Evolutionary conservation across 2,113 vertebrate species (phyloP).

Genomic region (Kobus ellipsiprymnus): DNA sequence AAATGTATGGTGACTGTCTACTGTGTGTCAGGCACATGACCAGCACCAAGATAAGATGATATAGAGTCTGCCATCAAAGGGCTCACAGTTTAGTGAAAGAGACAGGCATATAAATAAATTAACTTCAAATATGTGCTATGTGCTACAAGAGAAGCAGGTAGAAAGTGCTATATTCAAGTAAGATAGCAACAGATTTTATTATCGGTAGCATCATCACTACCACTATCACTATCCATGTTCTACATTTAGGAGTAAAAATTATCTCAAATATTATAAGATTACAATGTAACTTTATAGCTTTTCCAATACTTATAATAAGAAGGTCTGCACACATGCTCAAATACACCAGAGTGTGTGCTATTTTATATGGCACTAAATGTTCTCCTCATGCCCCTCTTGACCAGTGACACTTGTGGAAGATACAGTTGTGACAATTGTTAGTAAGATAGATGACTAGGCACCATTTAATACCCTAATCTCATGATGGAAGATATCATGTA

Average conservation of each 20-base stretch:
- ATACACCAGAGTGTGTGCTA: background rate
- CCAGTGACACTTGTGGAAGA: background rate
- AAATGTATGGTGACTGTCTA: background rate
- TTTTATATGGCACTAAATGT: background rate
- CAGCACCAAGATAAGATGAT: background rate
- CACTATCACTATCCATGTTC: background rate
- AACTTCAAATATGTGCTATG: background rate
- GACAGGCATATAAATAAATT: background rate
- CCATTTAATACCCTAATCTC: background rate
- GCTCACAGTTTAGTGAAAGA: background rate
- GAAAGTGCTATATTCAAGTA: background rate
- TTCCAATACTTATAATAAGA: background rate
- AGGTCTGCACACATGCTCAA: background rate
- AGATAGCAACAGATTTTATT: background rate
- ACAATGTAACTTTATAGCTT: background rate
- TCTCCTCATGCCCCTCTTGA: background rate
- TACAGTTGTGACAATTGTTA: background rate
- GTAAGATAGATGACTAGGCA: background rate
- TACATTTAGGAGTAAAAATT: constrained; percentile 17
- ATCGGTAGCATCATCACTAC: background rate
- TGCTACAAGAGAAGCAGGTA: background rate
- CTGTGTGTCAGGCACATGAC: background rate
- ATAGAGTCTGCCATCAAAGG: background rate
- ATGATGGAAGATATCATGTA: background rate
- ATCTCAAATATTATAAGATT: background rate